phyloP scores from a whole-genome alignment of 2,113 vertebrate genomes.

The Kryptolebias marmoratus region DNA sequence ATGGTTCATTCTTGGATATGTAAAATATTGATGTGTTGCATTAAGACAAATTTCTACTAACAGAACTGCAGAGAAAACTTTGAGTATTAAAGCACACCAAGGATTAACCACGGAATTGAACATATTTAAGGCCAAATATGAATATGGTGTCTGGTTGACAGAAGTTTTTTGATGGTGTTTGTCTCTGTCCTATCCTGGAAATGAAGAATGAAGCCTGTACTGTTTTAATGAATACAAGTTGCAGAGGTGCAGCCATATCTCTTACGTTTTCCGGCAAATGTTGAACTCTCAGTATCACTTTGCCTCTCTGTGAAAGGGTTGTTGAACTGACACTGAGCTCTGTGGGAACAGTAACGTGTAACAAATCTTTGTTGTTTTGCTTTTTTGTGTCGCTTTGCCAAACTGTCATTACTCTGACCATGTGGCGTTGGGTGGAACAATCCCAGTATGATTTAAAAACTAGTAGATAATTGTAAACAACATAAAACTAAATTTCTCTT shows the following conservation, averaged over 20 bases:
- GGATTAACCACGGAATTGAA: too few relatives aligned
- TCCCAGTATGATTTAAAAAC: too few relatives aligned
- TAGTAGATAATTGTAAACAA: too few relatives aligned
- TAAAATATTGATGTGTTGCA: neutral
- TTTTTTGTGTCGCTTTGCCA: neutral
- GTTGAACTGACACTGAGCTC: slow-evolving; percentile 59
- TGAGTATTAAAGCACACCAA: too few relatives aligned
- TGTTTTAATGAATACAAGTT: slow-evolving; percentile 1
- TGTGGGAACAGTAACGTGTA: slow-evolving; percentile 53
- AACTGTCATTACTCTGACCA: too few relatives aligned
- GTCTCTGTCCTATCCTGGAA: too few relatives aligned
- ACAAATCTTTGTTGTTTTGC: neutral
- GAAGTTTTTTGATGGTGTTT: neutral
- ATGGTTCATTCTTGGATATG: neutral
- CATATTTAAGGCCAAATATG: too few relatives aligned
- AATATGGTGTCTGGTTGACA: neutral
- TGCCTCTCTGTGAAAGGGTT: slow-evolving; percentile 42
- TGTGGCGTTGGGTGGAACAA: too few relatives aligned
- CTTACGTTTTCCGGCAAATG: slow-evolving; percentile 44
- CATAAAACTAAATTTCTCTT: too few relatives aligned
- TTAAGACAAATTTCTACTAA: too few relatives aligned
- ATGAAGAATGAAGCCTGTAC: neutral
- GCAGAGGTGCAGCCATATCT: slow-evolving; percentile 21
- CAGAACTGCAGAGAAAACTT: too few relatives aligned
- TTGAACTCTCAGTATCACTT: slow-evolving; percentile 36